These are phyloP conservation scores for Meteorus colon DNA, from an alignment of 2,888 invertebrate species.

Conservation along the genomic window DNA sequence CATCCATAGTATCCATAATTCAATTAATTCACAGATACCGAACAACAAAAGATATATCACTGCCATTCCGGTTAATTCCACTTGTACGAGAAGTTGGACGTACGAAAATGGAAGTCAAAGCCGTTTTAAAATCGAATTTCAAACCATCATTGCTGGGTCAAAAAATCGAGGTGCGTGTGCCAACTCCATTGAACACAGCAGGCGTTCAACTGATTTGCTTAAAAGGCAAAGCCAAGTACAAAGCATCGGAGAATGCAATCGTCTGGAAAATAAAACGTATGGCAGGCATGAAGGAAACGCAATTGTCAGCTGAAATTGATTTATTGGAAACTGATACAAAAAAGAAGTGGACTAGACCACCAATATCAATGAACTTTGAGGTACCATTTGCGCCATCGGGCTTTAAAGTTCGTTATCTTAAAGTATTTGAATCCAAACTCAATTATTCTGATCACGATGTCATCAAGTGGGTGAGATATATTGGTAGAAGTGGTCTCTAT, in stretches of 20 bases:
- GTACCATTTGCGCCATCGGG: constrained; percentile 99
- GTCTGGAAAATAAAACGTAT: constrained; percentile 92
- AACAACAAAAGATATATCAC: constrained; percentile 99
- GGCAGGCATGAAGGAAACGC: constrained; percentile 99
- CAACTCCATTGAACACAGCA: constrained; percentile 98
- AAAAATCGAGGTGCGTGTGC: constrained; percentile 99
- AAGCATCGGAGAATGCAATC: constrained; percentile 99
- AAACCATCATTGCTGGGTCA: constrained; percentile 98
- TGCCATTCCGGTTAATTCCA: constrained; percentile 99
- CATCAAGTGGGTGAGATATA: constrained; percentile 99
- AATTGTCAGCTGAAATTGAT: constrained; percentile 99
- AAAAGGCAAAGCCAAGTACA: constrained; percentile 99
- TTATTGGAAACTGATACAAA: constrained; percentile 98
- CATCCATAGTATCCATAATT: not conserved
- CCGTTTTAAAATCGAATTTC: constrained; percentile 99
- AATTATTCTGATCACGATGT: constrained; percentile 99
- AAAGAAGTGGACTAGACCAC: constrained; percentile 99
- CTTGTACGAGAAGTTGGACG: constrained; percentile 98
- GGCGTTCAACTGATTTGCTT: constrained; percentile 99
- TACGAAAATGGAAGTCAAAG: constrained; percentile 99
- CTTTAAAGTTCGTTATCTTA: constrained; percentile 99
- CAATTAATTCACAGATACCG: constrained; percentile 82
- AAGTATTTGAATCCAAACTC: constrained; percentile 99
- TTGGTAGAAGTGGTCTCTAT: constrained; percentile 98
- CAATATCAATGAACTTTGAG: constrained; percentile 99